A percentile compares a stretch with the other conserved stretches of the same genome.
Evolutionary conservation across 2,888 invertebrate genomes (phyloP).

Genomic region (Platycheirus albimanus): DNA sequence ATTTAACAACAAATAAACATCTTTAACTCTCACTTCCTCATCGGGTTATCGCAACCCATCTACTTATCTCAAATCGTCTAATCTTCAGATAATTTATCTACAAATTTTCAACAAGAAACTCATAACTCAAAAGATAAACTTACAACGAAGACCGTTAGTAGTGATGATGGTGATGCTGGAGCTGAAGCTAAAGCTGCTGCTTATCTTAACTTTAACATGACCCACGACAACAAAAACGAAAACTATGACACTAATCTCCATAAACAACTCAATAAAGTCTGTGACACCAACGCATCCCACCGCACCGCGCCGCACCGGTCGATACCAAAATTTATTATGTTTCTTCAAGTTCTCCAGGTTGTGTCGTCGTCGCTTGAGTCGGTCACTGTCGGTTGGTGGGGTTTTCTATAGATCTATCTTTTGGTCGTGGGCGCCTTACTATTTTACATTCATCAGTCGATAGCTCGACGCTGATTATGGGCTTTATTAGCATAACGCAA

Average conservation of each 20-base stretch:
- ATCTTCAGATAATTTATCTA: not conserved
- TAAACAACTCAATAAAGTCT: slow-evolving; percentile 63
- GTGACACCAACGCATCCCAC: too few relatives aligned
- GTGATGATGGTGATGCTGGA: not conserved
- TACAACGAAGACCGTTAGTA: too few relatives aligned
- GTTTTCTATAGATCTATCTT: not conserved
- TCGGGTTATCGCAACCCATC: not conserved
- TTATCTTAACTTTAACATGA: slow-evolving; percentile 26
- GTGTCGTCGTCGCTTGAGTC: too few relatives aligned
- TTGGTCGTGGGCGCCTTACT: slow-evolving; percentile 64
- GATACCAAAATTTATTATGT: slow-evolving; percentile 43
- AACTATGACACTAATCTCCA: slow-evolving; percentile 62
- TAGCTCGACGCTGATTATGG: slow-evolving; percentile 59
- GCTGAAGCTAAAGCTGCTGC: not conserved
- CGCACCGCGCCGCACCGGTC: too few relatives aligned
- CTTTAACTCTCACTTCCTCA: not conserved
- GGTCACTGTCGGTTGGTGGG: not conserved
- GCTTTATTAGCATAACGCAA: slow-evolving; percentile 59
- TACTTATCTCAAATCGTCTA: not conserved
- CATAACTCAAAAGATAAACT: slow-evolving; percentile 23
- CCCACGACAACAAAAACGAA: slow-evolving; percentile 31
- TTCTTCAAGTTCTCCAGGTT: slow-evolving; percentile 22
- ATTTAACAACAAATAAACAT: not conserved
- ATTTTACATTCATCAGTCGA: slow-evolving; percentile 69
- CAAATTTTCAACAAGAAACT: slow-evolving; percentile 15